Conservation (phyloP, 1,140 invertebrate species). For the Drosophila pallidifrons region DNA sequence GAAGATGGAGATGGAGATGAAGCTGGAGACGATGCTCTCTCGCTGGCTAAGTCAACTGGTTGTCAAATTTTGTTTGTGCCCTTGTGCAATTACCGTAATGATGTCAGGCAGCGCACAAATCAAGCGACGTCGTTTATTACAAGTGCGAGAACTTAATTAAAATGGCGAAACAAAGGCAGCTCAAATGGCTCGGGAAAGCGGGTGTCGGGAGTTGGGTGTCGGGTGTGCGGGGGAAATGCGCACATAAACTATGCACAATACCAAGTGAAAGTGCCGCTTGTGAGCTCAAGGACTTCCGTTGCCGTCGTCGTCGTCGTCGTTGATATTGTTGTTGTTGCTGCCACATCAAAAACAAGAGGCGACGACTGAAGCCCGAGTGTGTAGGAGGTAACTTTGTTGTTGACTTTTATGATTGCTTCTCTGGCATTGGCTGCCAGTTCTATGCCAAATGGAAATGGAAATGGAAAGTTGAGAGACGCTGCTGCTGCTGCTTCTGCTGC, state of each 20-base stretch:
- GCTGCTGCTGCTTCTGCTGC: not conserved
- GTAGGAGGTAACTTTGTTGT: slow-evolving; percentile 52
- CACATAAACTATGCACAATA: slow-evolving; percentile 78
- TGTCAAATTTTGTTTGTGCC: slow-evolving; percentile 69
- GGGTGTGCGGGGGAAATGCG: slow-evolving; percentile 13
- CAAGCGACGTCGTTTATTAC: slow-evolving; percentile 79
- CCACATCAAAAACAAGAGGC: slow-evolving; percentile 58
- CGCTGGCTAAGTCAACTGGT: slow-evolving; percentile 37
- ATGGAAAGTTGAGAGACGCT: slow-evolving; percentile 43
- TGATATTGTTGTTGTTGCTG: slow-evolving; percentile 27
- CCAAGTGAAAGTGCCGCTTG: slow-evolving; percentile 70
- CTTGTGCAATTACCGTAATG: slow-evolving; percentile 76
- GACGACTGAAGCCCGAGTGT: slow-evolving; percentile 17
- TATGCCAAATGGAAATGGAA: slow-evolving; percentile 41
- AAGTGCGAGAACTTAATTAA: slow-evolving; percentile 83
- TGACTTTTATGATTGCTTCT: slow-evolving; percentile 80
- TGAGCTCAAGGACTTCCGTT: slow-evolving; percentile 42
- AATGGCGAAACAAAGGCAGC: slow-evolving; percentile 73
- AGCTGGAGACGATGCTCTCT: not conserved
- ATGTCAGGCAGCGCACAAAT: slow-evolving; percentile 66
- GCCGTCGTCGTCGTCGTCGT: slow-evolving; percentile 6
- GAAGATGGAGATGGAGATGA: not conserved
- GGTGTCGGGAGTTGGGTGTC: not conserved
- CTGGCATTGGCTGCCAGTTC: slow-evolving; percentile 36
- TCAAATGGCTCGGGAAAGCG: not conserved